Evolutionary conservation across 2,113 vertebrate genomes (phyloP).

Genomic region (Peucedramus taeniatus): DNA sequence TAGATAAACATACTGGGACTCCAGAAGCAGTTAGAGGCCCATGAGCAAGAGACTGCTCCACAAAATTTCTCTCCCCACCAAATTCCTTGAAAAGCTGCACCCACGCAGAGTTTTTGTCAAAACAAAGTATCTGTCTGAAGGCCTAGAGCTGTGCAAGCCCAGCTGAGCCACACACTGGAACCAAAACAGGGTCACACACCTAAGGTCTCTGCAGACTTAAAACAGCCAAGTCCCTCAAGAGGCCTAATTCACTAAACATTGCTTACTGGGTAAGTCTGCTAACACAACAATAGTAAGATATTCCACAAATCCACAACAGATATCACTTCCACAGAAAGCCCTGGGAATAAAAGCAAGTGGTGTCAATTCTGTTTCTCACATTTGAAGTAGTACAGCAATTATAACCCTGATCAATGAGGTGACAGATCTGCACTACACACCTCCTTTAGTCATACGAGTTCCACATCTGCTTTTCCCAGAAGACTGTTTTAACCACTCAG

Average conservation of each 20-base stretch:
- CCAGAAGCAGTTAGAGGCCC: not conserved
- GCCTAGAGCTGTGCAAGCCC: not conserved
- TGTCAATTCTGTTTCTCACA: not conserved
- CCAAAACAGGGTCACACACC: not conserved
- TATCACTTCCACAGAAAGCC: not conserved
- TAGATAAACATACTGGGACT: not conserved
- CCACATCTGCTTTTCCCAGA: not conserved
- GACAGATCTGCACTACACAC: not conserved
- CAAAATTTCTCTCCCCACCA: not conserved
- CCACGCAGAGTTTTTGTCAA: not conserved
- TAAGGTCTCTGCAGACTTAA: not conserved
- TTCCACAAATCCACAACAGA: not conserved
- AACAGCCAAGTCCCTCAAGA: not conserved
- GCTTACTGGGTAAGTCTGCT: not conserved
- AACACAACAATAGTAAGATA: not conserved
- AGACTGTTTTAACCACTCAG: not conserved
- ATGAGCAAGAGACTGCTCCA: not conserved
- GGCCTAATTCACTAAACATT: not conserved
- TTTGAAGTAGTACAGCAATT: rapidly evolving
- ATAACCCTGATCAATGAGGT: not conserved
- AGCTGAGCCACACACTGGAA: not conserved
- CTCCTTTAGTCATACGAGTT: not conserved
- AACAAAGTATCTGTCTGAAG: not conserved
- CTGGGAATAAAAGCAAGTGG: not conserved
- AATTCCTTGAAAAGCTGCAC: not conserved